Evolutionary conservation across 2,797 vertebrate genomes (phyloP), one percentile per base, ranked within the genome.

Genomic region (Pseudochromis fuscus): DNA sequence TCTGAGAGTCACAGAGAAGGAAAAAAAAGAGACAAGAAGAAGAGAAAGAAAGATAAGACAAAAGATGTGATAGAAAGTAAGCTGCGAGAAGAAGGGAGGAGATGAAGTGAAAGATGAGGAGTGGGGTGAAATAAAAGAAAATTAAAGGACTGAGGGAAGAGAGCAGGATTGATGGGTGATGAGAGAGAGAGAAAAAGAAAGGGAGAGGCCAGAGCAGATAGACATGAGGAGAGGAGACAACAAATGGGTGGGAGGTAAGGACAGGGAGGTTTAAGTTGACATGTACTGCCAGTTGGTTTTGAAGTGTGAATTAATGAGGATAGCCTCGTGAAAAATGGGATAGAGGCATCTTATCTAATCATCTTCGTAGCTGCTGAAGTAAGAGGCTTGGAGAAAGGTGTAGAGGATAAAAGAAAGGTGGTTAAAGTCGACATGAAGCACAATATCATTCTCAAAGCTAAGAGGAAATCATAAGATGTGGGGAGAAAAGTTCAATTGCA

Each of bases 1-100:
- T 85, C 60, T 38, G 75, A 84, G 85, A 89, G 75, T 77, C 61
- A 66, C 53, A 51, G 45, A 67, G 69, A 70, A 50, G 77, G 45
- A 75, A 33, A 45, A 75, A 33, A 45, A 48, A 67, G 57, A 51
- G 31, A 67, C 2, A 38, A 67, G 72, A 65, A 71, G 61, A 66
- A 56, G 24, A 33, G 35, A 67, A 31, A 42, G 42, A 69, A 61
- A 30, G 38, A 53, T 21, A 46, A 63, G 67, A 52, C 15, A 30
- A 66, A 60, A 80, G 80, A 75, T 67, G 81, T 75, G 65, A 58
- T 50, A 42, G 57, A 64, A 72, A 66, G 75, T 67, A 62, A 69
- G 23, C 30, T 25, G 9, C 44, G 44, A 46, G 48, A 67, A 58
- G 52, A 72, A 37, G 52, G 59, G 9, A 57, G 3, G 59, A 75